Base-by-base conservation (phyloP, 2,797 vertebrate genomes). In the Sebastes itinus region DNA sequence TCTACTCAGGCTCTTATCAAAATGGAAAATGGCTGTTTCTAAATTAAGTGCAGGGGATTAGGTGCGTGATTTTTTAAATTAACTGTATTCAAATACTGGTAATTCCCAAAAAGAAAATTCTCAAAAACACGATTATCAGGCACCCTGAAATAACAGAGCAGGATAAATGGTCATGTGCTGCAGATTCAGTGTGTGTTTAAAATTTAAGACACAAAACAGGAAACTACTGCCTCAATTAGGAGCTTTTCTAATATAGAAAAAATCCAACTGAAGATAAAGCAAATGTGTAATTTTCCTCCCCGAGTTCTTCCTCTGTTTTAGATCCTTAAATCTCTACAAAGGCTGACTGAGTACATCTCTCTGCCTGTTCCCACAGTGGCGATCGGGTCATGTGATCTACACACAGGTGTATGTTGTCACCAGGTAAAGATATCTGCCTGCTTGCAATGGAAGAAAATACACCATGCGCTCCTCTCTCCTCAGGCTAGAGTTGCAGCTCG, bases 41-140 rank as follows among this genome's bases (percentile, higher is more conserved):
- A 87, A 86, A 89, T 93, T 87, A 86, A 87, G 78, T 66, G 67
- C 59, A 61, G 62, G 63, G 87, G 91, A 89, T 88, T 89, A 90
- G 87, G 66, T 68, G 61, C 33, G 23, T 67, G 46, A 69, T 78
- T 82, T 79, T 84, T 78, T 52, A 81, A 88, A 89, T 92, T 74
- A 89, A 90, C 69, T 75, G 74, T 81, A 84, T 90, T 89, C 68
- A 81, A 82, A 76, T 65, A 82, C 69, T 73, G 73, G 58, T 89
- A 89, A 90, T 84, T 88, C 78, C 73, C 73, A 32, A 73, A 82
- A 78, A 73, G 59, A 70, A 87, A 79, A 85, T 68, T 84, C 56
- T 75, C 59, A 69, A 81, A 83, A 89, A 88, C 35, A 80, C 4
- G 64, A 85, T 87, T 87, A 91, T 86, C 33, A 80, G 66, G 77